Evolutionary conservation across 2,113 vertebrate species (phyloP), one percentile per base, ranked within the genome.

Genomic region (Phalacrocorax carbo): DNA sequence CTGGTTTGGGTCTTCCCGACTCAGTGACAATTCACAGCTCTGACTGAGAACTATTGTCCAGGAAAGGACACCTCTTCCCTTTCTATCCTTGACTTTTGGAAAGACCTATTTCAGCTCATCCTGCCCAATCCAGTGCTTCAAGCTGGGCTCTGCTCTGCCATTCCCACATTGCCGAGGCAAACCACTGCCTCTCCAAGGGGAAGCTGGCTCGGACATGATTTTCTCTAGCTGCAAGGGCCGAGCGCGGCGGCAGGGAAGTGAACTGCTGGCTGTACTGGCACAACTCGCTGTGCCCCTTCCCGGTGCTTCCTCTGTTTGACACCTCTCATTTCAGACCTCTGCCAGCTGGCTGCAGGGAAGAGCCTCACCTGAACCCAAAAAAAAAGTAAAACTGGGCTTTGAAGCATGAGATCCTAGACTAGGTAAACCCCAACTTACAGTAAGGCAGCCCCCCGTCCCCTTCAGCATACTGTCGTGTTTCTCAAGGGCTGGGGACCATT

Each of bases 401-500:
- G 30, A 88, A 92, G 54, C 8, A 1, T 65, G 65, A 86, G 55
- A 84, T 69, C 20, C 73, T 14, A 34, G 36, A 48, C 16, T 49
- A 90, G 80, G 60, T 93, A 92, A 86, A 48, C 30, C 40, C 52
- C 48, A 88, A 2, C 0, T 75, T 71, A 94, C 86, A 91, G 72
- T 88, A 86, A 88, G 17, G 11, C 57, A 86, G 40, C 3, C 14
- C 16, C 57, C 7, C 2, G 1, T 71, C 38, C 58, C 61, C 61
- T 94, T 62, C 54, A 68, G 51, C 0, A 0, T 46, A 26, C 69
- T 68, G 89, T 71, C 13, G 2, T 68, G 76, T 81, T 93, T 86
- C 92, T 94, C 69, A 83, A n/a, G 69, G 76, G 76, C 65, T 38
- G 27, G 23, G 34, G 55, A 90, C 72, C 69, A 94, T 96, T 96